Base-by-base conservation (phyloP, 1,140 invertebrate genomes). In the Oppia nitens region DNA sequence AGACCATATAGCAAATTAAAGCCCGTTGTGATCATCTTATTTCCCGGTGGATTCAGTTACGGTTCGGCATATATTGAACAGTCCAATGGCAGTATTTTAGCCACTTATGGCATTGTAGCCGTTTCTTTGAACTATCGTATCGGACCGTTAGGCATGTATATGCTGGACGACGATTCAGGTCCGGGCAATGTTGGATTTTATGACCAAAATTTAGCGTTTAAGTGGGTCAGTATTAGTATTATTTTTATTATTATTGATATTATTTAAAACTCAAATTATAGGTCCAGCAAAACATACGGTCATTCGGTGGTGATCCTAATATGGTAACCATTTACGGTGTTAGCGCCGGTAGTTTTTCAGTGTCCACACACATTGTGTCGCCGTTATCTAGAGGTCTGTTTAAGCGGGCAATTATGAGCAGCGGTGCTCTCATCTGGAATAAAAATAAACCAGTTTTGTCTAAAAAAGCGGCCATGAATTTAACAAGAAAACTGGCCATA, bases 51-150 rank as follows among this genome's bases (percentile, higher is more conserved):
- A 1, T 63, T 63, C 50, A 23, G 28, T 1, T 60, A 23, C 20
- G 62, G 55, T 28, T n/a, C 47, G 20, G 57, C 47, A 12, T 21
- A 23, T 14, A 47, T 53, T 55, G 23, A 50, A 14, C 45, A 47
- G 20, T 64, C 55, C 29, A 55, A 90, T 71, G 86, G 84, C 0
- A 82, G 86, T 65, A 83, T 88, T 62, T 80, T 91, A 76, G 83
- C 85, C 21, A 81, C 82, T 11, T 79, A 79, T 21, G 83, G 82
- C 71, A 73, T 75, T 55, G 70, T 78, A 20, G 72, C 78, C 0
- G 72, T 79, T 27, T 75, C 74, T 2, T 67, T 77, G 14, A 78
- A 78, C 64, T 79, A 78, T 64, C 68, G 77, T 17, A 9, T 61
- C 14, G 48, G 27, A 14, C 2, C 25, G 23, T 53, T 61, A 6